A percentile compares a stretch with the other conserved stretches of the same genome.
These are phyloP conservation scores for Cryptotermes secundus DNA, from an alignment of 1,140 invertebrate genomes.

Conservation along the genomic window DNA sequence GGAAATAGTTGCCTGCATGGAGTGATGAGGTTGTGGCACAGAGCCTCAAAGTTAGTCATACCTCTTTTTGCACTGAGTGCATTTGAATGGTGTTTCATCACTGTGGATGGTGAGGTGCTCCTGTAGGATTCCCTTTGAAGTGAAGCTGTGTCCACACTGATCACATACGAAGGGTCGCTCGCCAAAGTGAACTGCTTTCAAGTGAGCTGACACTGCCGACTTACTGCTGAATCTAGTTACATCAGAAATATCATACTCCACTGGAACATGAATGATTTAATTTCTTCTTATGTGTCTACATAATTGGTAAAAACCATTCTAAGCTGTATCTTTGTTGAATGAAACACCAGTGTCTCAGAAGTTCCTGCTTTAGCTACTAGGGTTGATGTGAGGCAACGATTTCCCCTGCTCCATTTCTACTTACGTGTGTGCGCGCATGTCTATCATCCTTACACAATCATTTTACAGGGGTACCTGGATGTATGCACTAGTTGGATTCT, in stretches of 20 bases:
- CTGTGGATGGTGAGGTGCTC: slow-evolving; percentile 54
- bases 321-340: no score
- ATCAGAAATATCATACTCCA: neutral
- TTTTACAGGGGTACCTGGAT: no score
- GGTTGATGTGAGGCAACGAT: no score
- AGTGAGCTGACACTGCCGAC: slow-evolving; percentile 43
- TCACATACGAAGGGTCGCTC: slow-evolving; percentile 51
- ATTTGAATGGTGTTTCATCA: slow-evolving; percentile 51
- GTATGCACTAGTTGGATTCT: no score
- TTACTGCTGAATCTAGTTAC: slow-evolving; percentile 39
- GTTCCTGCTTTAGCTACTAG: no score
- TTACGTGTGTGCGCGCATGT: no score
- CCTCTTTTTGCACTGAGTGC: slow-evolving; percentile 48
- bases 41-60: slow-evolving; percentile 35
- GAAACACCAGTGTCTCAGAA: no score
- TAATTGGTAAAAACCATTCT: no score
- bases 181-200: slow-evolving; percentile 49
- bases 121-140: slow-evolving; percentile 49
- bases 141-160: slow-evolving; percentile 50
- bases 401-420: no score
- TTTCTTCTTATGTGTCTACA: neutral
- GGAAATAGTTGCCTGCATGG: no score
- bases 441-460: no score
- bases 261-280: neutral
- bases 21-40: no score